Conservation (phyloP, 2,797 vertebrate species). For the Sebastes glaucus region DNA sequence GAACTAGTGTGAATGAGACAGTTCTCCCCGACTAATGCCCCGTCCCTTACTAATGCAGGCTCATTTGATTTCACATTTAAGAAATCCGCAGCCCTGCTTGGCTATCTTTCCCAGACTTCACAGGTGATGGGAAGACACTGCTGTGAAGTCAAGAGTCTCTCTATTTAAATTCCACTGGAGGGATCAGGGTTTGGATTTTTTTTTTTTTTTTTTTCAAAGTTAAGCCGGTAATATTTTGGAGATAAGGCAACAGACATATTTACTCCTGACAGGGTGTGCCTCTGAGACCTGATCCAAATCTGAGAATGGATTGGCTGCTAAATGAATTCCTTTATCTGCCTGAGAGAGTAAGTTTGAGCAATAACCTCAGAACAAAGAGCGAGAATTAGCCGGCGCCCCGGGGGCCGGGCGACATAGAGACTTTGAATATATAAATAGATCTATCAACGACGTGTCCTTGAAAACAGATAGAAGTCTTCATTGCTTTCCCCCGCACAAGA, state of each 20-base stretch:
- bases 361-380: slow-evolving; percentile 72
- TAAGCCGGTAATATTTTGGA: slow-evolving; percentile 64
- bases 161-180: slow-evolving; percentile 51
- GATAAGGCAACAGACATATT: slow-evolving; percentile 78
- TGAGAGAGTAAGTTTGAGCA: slow-evolving; percentile 65
- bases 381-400: slow-evolving; percentile 54
- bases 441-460: slow-evolving; percentile 45
- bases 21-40: background rate
- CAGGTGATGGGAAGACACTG: slow-evolving; percentile 25
- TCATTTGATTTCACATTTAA: slow-evolving; percentile 36
- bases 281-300: slow-evolving; percentile 76
- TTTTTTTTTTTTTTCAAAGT: slow-evolving; percentile 25
- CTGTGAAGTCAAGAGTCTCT: slow-evolving; percentile 49
- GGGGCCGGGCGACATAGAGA: slow-evolving; percentile 20
- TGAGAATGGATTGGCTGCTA: slow-evolving; percentile 76
- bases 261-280: slow-evolving; percentile 68
- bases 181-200: slow-evolving; percentile 32
- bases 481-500: background rate
- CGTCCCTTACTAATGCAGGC: background rate
- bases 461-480: slow-evolving; percentile 37
- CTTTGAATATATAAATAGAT: slow-evolving; percentile 57
- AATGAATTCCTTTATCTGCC: slow-evolving; percentile 81
- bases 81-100: slow-evolving; percentile 20
- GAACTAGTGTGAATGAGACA: background rate
- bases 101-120: slow-evolving; percentile 30